Percentiles rank a stretch among this genome's conserved stretches.
These are phyloP conservation scores for Chitala chitala DNA, from an alignment of 2,113 vertebrate species.

Conservation along the genomic window DNA sequence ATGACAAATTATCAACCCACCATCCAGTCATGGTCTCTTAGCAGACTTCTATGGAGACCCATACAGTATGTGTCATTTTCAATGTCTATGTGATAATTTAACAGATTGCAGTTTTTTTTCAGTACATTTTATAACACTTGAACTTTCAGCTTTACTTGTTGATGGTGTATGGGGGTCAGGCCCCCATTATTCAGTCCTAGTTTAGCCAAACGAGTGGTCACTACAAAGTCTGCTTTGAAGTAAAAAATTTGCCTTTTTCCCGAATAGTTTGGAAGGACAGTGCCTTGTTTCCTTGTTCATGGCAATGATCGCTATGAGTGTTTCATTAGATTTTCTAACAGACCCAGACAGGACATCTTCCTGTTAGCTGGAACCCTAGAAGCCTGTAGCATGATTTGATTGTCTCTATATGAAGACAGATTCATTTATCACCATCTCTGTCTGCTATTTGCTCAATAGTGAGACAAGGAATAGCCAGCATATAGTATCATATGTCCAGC, in stretches of 20 bases:
- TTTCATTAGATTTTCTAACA: conserved; percentile 33
- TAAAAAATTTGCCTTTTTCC: neutral
- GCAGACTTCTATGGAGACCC: neutral
- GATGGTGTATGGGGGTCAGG: no score
- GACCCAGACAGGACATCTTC: conserved; percentile 25
- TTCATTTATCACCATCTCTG: neutral
- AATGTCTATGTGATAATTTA: neutral
- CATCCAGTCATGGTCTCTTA: neutral
- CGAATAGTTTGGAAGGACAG: conserved; percentile 35
- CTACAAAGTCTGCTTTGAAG: neutral
- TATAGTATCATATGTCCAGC: neutral
- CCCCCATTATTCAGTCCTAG: no score
- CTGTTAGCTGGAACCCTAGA: conserved; percentile 20
- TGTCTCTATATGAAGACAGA: conserved; percentile 14
- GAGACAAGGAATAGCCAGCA: neutral
- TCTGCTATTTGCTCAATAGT: neutral
- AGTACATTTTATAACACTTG: neutral
- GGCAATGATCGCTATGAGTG: conserved; percentile 32
- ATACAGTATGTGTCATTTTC: neutral
- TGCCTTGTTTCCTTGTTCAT: conserved; percentile 36
- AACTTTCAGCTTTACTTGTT: no score
- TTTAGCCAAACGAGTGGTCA: no score
- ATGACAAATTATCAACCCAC: neutral
- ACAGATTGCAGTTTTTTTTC: neutral
- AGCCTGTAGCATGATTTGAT: conserved; percentile 20